These are phyloP conservation scores for Limnephilus lunatus DNA, from an alignment of 2,888 invertebrate species.

Conservation along the genomic window DNA sequence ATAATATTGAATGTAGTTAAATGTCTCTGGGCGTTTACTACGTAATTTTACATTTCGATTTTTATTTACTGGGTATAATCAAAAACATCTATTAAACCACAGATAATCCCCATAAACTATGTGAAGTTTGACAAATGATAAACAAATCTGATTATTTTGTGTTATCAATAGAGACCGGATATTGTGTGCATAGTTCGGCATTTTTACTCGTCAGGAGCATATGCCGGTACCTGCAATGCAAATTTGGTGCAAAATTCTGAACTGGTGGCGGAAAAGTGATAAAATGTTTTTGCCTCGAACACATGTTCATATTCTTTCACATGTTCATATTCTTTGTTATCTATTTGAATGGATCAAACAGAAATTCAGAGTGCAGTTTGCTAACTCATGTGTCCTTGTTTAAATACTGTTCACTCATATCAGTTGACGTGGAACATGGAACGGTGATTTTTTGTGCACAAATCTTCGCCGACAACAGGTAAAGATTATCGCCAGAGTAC, in stretches of 20 bases:
- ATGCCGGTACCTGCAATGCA: too few species aligned
- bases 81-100: background rate
- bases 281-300: too few species aligned
- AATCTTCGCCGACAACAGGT: too few species aligned
- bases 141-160: background rate
- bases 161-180: background rate
- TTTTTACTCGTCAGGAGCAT: background rate
- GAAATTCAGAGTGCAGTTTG: too few species aligned
- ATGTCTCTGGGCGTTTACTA: background rate
- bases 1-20: background rate
- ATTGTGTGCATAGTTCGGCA: background rate
- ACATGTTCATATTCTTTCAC: too few species aligned
- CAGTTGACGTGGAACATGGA: too few species aligned
- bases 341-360: too few species aligned
- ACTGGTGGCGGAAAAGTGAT: background rate
- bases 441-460: too few species aligned
- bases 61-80: background rate
- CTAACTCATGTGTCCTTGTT: too few species aligned
- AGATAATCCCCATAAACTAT: background rate
- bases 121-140: background rate
- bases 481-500: too few species aligned
- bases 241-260: background rate
- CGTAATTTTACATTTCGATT: background rate
- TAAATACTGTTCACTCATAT: too few species aligned
- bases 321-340: too few species aligned